phyloP scores from a whole-genome alignment of 2,797 vertebrate genomes.

The Eupleurogrammus muticus region DNA sequence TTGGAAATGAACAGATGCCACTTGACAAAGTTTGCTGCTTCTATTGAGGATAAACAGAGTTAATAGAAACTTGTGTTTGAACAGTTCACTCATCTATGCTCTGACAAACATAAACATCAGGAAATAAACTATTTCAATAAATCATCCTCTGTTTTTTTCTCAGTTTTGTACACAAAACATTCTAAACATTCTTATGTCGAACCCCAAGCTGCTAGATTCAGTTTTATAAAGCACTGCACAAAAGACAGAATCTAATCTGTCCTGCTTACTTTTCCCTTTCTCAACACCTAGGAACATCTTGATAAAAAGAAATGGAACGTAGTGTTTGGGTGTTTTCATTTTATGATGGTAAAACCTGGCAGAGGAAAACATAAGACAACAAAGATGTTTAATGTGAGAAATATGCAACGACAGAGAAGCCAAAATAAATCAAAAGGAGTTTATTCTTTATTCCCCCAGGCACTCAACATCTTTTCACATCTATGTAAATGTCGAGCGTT shows the following conservation, averaged over 20 bases:
- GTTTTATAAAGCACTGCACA: slow-evolving; percentile 14
- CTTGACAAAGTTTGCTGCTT: neutral
- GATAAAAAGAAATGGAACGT: neutral
- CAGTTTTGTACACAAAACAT: too few species aligned
- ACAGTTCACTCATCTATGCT: neutral
- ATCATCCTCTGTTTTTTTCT: slow-evolving; percentile 33
- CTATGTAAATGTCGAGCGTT: slow-evolving; percentile 67
- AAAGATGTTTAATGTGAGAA: slow-evolving; percentile 65
- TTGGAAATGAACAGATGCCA: neutral
- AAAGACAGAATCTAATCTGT: slow-evolving; percentile 6
- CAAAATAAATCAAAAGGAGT: slow-evolving; percentile 54
- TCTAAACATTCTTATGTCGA: too few species aligned
- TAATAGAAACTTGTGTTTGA: slow-evolving; percentile 25
- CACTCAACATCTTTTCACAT: slow-evolving; percentile 63
- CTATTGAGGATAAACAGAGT: too few species aligned
- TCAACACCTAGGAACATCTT: neutral
- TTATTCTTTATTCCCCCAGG: slow-evolving; percentile 48
- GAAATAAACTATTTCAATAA: slow-evolving; percentile 31
- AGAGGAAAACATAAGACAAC: slow-evolving; percentile 38
- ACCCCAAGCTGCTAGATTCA: too few species aligned
- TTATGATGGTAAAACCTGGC: neutral
- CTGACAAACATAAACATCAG: slow-evolving; percentile 31
- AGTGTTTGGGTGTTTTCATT: neutral
- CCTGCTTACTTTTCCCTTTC: neutral
- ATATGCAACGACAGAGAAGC: slow-evolving; percentile 46